A percentile compares a stretch with the other conserved stretches of the same genome.
Conservation (phyloP, 2,888 invertebrate genomes). For the Stenotaenia linearis region DNA sequence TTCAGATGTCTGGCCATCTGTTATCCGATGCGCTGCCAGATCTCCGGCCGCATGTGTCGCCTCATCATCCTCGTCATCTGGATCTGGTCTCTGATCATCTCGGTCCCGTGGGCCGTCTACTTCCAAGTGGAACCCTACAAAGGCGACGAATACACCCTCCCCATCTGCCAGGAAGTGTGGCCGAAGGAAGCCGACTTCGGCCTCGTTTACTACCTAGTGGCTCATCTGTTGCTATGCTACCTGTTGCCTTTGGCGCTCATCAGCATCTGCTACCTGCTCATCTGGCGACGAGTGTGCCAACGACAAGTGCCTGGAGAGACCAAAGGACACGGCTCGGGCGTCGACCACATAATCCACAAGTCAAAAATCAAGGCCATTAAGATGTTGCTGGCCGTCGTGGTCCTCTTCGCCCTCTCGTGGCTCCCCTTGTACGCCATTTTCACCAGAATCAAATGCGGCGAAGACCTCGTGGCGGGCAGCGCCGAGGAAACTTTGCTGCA, state of each 20-base stretch:
- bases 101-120: conserved; percentile 53
- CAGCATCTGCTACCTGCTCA: conserved; percentile 40
- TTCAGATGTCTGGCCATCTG: conserved; percentile 49
- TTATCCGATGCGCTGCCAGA: conserved; percentile 50
- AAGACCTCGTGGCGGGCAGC: conserved; percentile 49
- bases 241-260: conserved; percentile 40
- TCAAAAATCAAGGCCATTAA: conserved; percentile 72
- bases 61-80: conserved; percentile 51
- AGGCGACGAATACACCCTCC: conserved; percentile 34
- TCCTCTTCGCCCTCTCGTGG: conserved; percentile 87
- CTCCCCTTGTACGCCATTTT: conserved; percentile 84
- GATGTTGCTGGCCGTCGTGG: conserved; percentile 87
- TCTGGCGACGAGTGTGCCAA: conserved; percentile 45
- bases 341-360: conserved; percentile 44
- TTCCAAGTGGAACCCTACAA: conserved; percentile 48
- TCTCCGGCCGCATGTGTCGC: conserved; percentile 48
- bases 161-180: conserved; percentile 40
- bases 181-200: conserved; percentile 31
- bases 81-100: conserved; percentile 50
- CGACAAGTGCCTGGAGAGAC: conserved; percentile 50
- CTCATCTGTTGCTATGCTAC: conserved; percentile 39
- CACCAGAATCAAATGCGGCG: conserved; percentile 63
- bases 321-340: conserved; percentile 39
- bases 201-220: conserved; percentile 39
- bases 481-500: conserved; percentile 64